Conservation (phyloP, 2,797 vertebrate species). For the Rhabdomys pumilio region DNA sequence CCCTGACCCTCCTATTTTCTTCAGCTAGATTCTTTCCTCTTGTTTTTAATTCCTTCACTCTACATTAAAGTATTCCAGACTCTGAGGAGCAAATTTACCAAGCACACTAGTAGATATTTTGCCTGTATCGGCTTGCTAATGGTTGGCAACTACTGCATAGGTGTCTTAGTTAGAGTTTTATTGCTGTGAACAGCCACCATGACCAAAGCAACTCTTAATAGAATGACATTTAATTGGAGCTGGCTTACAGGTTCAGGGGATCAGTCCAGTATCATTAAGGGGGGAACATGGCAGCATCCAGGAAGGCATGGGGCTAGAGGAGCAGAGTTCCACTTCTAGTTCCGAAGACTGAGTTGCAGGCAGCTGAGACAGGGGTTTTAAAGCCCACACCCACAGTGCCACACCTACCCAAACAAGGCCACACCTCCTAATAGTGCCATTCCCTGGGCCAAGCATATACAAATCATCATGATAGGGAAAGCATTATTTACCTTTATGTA, state of each 20-base stretch:
- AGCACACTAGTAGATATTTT: not conserved
- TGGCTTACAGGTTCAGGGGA: too few species aligned
- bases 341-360: not conserved
- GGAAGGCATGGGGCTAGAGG: too few species aligned
- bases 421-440: not conserved
- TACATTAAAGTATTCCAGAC: not conserved
- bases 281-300: too few species aligned
- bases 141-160: not conserved
- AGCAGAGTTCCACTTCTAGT: not conserved
- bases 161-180: not conserved
- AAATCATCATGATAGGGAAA: not conserved
- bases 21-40: not conserved
- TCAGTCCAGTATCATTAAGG: too few species aligned
- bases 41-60: not conserved
- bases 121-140: not conserved
- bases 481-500: not conserved
- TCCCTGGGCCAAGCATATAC: not conserved
- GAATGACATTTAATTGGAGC: too few species aligned
- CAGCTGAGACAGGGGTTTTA: too few species aligned
- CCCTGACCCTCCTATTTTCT: not conserved
- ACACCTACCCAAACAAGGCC: not conserved
- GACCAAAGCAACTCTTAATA: too few species aligned
- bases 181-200: too few species aligned
- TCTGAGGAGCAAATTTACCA: constrained; percentile 15
- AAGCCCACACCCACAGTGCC: not conserved